phyloP scores from a whole-genome alignment of 2,888 invertebrate species.

The Rhodophaea formosa region DNA sequence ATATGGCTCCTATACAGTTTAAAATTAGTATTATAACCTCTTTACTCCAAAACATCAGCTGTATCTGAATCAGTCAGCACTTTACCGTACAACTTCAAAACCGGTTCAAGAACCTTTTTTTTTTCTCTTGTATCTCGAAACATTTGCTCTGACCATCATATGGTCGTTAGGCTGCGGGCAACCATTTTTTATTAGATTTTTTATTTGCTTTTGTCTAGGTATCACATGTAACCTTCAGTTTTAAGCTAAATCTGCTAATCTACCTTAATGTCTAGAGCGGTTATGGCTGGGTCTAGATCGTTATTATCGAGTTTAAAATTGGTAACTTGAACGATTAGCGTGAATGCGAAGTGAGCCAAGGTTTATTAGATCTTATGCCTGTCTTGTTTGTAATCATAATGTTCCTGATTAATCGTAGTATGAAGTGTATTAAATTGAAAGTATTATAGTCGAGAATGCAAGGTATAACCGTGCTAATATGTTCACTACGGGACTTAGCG shows the following conservation, averaged over 20 bases:
- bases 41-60: neutral
- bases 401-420: neutral
- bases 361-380: neutral
- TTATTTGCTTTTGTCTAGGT: conserved; percentile 33
- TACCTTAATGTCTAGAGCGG: conserved; percentile 23
- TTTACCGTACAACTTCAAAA: conserved; percentile 5
- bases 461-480: too few species aligned
- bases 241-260: conserved; percentile 35
- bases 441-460: too few species aligned
- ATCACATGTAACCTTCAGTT: conserved; percentile 32
- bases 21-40: neutral
- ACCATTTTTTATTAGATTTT: conserved; percentile 38
- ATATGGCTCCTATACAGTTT: too few species aligned
- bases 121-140: conserved; percentile 57
- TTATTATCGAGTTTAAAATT: conserved; percentile 13
- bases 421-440: too few species aligned
- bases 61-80: neutral
- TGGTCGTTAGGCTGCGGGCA: conserved; percentile 48
- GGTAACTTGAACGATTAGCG: conserved; percentile 2
- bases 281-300: conserved; percentile 8
- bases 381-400: conserved; percentile 1
- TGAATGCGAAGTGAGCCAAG: conserved; percentile 9
- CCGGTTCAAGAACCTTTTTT: conserved; percentile 39
- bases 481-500: too few species aligned
- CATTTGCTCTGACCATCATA: conserved; percentile 54